A percentile compares a stretch with the other conserved stretches of the same genome.
phyloP scores from a whole-genome alignment of 2,797 vertebrate genomes.

The Propithecus perrieri region DNA sequence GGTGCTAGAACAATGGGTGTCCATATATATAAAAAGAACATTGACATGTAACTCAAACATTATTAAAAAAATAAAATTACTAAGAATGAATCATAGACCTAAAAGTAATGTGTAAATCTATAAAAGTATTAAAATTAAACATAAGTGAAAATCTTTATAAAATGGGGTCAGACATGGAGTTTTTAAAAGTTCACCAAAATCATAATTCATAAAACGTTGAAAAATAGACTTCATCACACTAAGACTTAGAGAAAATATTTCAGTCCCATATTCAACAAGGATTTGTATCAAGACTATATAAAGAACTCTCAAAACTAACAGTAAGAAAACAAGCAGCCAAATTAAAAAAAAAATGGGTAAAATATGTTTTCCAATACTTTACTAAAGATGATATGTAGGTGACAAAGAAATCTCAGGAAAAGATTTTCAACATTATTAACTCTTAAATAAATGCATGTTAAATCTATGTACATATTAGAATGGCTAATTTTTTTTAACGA shows the following conservation, averaged over 20 bases:
- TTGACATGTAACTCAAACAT: not conserved
- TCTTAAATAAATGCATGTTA: not conserved
- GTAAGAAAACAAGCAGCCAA: not conserved
- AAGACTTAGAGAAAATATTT: not conserved
- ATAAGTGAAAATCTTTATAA: not conserved
- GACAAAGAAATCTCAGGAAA: not conserved
- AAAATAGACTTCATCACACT: not conserved
- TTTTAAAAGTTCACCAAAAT: not conserved
- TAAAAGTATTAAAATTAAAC: not conserved
- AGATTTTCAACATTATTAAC: not conserved
- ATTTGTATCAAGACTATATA: not conserved
- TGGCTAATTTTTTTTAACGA: not conserved
- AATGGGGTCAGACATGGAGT: not conserved
- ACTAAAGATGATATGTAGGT: not conserved
- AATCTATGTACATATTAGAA: not conserved
- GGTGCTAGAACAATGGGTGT: not conserved
- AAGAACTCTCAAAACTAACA: not conserved
- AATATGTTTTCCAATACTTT: not conserved
- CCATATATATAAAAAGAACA: not conserved
- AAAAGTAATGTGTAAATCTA: not conserved
- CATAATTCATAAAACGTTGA: not conserved
- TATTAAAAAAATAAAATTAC: not conserved
- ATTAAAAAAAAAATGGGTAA: not conserved
- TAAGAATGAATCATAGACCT: not conserved
- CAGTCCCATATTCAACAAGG: not conserved